A percentile compares a stretch with the other conserved stretches of the same genome.
phyloP scores from a whole-genome alignment of 2,113 vertebrate species.

The Sphaerodactylus townsendi region DNA sequence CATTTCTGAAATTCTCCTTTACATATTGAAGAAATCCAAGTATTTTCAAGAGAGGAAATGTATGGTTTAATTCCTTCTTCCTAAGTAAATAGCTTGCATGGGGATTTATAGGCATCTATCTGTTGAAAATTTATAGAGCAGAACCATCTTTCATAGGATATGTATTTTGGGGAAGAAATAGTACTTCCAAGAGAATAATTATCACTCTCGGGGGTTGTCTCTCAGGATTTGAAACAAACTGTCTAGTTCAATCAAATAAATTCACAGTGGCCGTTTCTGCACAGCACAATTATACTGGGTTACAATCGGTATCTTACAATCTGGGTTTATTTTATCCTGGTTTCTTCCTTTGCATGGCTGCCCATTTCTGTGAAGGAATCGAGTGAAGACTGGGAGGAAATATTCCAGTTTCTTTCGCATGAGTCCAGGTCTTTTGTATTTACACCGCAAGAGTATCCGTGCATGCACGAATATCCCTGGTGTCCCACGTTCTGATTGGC shows the following conservation, averaged over 20 bases:
- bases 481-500: too few species aligned
- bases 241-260: not conserved
- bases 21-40: conserved; percentile 25
- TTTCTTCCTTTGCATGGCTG: too few species aligned
- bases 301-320: too few species aligned
- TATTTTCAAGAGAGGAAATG: conserved; percentile 35
- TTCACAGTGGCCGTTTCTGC: not conserved
- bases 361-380: too few species aligned
- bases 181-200: not conserved
- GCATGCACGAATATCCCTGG: too few species aligned
- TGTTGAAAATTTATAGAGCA: not conserved
- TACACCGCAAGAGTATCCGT: too few species aligned
- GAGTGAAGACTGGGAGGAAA: too few species aligned
- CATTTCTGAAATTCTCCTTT: conserved; percentile 35
- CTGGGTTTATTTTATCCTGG: too few species aligned
- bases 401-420: too few species aligned
- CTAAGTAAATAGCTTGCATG: conserved; percentile 4
- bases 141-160: conserved; percentile 36
- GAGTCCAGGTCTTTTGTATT: too few species aligned
- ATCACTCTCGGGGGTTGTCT: rapidly evolving
- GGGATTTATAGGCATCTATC: conserved; percentile 33
- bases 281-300: too few species aligned
- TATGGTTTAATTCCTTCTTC: conserved; percentile 32
- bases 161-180: not conserved
- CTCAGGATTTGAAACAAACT: conserved; percentile 12